Base-by-base conservation (phyloP, 2,888 invertebrate species). In the Athetis lepigone region DNA sequence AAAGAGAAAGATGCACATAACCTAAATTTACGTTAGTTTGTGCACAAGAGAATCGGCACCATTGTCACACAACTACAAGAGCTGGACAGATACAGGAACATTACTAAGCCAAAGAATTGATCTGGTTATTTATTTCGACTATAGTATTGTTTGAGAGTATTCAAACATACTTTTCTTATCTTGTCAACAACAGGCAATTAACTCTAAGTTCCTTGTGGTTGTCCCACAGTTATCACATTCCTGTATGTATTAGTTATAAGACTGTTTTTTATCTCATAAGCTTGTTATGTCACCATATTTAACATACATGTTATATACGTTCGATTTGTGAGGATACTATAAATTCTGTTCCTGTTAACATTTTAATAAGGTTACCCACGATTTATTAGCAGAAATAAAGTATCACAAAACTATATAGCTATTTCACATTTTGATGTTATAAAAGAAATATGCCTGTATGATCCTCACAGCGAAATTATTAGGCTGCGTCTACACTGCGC, bases 171-270 rank as follows among this genome's bases (percentile, higher is more conserved):
- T 33, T 0, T 33, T 11, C 3, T 21, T 0, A 29, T 58, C 11
- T 33, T 25, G 16, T 57, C 19, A 13, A 58, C 19, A 13, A 58
- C 16, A 6, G 6, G 13, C 19, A 56, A 46, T 27, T 40, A 50
- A 19, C 18, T 47, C 5, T 43, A 39, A 36, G 36, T 13, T n/a
- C 37, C 9, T 33, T 49, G 25, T 47, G 40, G 40, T 43, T 43
- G 37, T 49, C 11, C 47, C 13, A 45, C 39, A 51, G 55, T 63
- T 55, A 40, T 21, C 23, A 50, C 70, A 70, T 68, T 68, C 68
- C 68, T 50, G 18, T 54, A 36, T 62, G 19, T 39, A 27, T n/a
- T 39, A 43, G 18, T 25, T 39, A 8, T 50, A 70, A 50, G 62
- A 9, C 9, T 50, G 7, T 45, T 49, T 37, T 2, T 23, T 27